Percentiles rank a stretch among this genome's conserved stretches.
These are phyloP conservation scores for Mamestra configurata DNA, from an alignment of 1,140 invertebrate species.

Conservation along the genomic window DNA sequence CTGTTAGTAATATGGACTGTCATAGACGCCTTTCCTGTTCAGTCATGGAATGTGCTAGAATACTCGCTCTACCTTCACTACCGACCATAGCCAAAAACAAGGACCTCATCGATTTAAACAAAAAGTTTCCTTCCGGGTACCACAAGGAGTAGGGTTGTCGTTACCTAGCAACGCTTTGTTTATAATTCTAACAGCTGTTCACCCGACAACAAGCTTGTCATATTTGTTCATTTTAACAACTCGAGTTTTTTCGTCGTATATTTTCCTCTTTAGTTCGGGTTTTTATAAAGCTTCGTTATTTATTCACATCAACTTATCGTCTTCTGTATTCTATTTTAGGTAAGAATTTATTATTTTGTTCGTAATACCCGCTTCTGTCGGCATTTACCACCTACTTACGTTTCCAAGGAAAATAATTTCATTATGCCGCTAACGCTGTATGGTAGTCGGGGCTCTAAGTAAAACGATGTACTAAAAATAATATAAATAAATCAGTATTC, in stretches of 20 bases:
- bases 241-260: constrained; percentile 31
- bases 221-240: constrained; percentile 45
- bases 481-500: constrained; percentile 7
- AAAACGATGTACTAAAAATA: background rate
- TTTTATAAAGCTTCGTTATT: constrained; percentile 48
- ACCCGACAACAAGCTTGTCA: constrained; percentile 55
- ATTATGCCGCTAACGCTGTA: constrained; percentile 3
- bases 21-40: background rate
- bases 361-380: constrained; percentile 21
- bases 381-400: constrained; percentile 18
- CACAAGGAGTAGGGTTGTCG: constrained; percentile 8
- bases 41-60: background rate
- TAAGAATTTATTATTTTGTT: constrained; percentile 50
- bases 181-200: constrained; percentile 59
- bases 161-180: constrained; percentile 61
- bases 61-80: background rate
- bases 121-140: background rate
- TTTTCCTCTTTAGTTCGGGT: constrained; percentile 38
- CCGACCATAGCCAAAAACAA: background rate
- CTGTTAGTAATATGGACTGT: background rate
- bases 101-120: constrained; percentile 28
- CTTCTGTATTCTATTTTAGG: constrained; percentile 48
- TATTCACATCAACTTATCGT: constrained; percentile 41
- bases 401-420: constrained; percentile 31
- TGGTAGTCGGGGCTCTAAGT: constrained; percentile 1